Evolutionary conservation across 2,888 invertebrate genomes (phyloP), one percentile per base, ranked within the genome.

Genomic region (Leucophora obtusa): DNA sequence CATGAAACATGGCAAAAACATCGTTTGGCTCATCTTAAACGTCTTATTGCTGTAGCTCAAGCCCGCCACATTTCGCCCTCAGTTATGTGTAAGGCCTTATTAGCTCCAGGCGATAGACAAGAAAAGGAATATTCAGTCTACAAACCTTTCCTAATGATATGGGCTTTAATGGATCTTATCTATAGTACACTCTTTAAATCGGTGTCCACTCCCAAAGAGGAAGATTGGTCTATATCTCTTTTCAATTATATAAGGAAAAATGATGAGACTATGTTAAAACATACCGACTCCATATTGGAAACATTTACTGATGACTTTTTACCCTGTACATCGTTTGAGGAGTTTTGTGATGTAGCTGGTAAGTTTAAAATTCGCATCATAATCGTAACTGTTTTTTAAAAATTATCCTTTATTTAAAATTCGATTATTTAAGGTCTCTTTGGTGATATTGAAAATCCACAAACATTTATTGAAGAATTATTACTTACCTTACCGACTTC

Each of bases 231-330:
- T 28, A 93, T 94, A 58, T 94, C 94, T 79, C 91, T 98, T 71
- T 98, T 98, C 18, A 97, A 98, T 89, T 97, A 95, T 89, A 96
- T 98, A 87, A 94, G 98, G 1, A 95, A 97, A 89, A 97, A 97
- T 91, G 98, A 99, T 91, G 97, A 97, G 89, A 93, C 93, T 6
- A 93, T 98, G 91, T 92, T 97, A 21, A 98, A 98, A 89, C 94
- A 95, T 14, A 96, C 97, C 11, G 97, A 97, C 89, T 93, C 93
- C 82, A 93, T 98, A 78, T 93, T 98, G 82, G 92, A 93, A 28
- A 92, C 93, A 0, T 96, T 97, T 85, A 95, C 96, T 53, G 96
- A 97, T 86, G 97, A 98, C 90, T 92, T 97, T 86, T 92, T 98
- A 85, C 96, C 97, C 10, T 97, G 97, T 91, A 93, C 96, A 81